Evolutionary conservation across 2,113 vertebrate species (phyloP).

Genomic region (Sporophila hypoxantha): DNA sequence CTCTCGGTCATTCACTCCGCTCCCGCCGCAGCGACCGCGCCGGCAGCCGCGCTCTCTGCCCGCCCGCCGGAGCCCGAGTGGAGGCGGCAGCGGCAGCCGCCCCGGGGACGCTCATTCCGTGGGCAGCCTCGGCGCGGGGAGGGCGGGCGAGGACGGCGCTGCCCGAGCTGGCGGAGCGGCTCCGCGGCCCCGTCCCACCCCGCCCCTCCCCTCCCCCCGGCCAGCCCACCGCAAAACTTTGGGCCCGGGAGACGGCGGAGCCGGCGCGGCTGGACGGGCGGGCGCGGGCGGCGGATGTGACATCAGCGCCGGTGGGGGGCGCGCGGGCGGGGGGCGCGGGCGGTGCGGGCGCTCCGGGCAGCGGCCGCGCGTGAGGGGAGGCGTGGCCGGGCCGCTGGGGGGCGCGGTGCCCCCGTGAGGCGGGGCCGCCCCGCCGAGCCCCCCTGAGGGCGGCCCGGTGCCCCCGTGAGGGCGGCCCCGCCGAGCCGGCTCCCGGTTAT

Average conservation of each 20-base stretch:
- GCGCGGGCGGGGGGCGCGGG: too few relatives aligned
- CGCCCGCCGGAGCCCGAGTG: conserved; percentile 52
- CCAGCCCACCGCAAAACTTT: too few relatives aligned
- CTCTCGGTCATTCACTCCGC: conserved; percentile 47
- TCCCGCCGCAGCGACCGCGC: conserved; percentile 54
- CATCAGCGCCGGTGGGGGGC: too few relatives aligned
- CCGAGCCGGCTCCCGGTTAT: rapidly evolving
- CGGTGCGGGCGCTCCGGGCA: not conserved
- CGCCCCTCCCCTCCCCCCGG: not conserved
- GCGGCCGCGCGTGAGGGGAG: not conserved
- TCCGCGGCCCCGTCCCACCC: not conserved
- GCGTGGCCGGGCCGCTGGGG: not conserved
- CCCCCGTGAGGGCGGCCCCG: too few relatives aligned
- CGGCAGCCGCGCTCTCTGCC: conserved; percentile 60
- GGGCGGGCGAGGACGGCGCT: conserved; percentile 40
- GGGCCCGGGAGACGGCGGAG: too few relatives aligned
- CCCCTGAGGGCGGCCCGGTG: too few relatives aligned
- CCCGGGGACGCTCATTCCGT: conserved; percentile 73
- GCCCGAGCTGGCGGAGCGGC: conserved; percentile 54
- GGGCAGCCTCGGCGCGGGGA: conserved; percentile 48
- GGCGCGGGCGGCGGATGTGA: too few relatives aligned
- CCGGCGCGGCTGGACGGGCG: too few relatives aligned
- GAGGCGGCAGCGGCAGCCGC: conserved; percentile 46
- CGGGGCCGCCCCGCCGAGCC: not conserved
- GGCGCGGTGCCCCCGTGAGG: not conserved